phyloP scores from a whole-genome alignment of 2,888 invertebrate species.

The Dermolepida albohirtum region DNA sequence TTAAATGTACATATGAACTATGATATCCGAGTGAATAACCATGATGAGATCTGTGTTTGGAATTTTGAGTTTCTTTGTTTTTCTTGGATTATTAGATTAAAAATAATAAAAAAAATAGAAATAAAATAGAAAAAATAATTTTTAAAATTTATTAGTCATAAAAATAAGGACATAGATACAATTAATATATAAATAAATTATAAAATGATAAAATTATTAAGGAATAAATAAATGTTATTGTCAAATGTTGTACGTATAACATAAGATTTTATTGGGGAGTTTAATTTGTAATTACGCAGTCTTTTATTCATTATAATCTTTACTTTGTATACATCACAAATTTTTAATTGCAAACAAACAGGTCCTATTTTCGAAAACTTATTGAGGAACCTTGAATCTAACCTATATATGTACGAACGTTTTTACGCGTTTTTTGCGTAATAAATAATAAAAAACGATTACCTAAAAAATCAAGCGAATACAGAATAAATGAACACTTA shows the following conservation, averaged over 20 bases:
- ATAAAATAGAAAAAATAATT: constrained; percentile 25
- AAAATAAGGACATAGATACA: constrained; percentile 27
- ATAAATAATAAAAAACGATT: too few relatives aligned
- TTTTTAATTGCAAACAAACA: constrained; percentile 23
- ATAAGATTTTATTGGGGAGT: constrained; percentile 19
- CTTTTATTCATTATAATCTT: constrained; percentile 29
- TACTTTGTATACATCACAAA: constrained; percentile 31
- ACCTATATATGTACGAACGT: too few relatives aligned
- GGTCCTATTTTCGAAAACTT: background rate
- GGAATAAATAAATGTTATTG: constrained; percentile 36
- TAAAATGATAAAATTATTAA: constrained; percentile 19
- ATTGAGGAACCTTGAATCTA: too few relatives aligned
- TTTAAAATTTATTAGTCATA: constrained; percentile 24
- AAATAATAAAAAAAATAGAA: constrained; percentile 6
- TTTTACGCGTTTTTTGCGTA: too few relatives aligned
- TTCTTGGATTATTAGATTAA: background rate
- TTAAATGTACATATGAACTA: constrained; percentile 29
- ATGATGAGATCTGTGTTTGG: constrained; percentile 26
- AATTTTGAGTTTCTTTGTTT: constrained; percentile 22
- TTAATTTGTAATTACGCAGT: constrained; percentile 24
- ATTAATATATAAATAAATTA: constrained; percentile 26
- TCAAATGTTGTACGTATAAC: constrained; percentile 33
- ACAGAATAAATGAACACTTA: constrained; percentile 24
- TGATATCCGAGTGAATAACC: constrained; percentile 28
- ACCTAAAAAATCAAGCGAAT: constrained; percentile 19